Evolutionary conservation across 2,113 vertebrate species (phyloP), one percentile per base, ranked within the genome.

Genomic region (Gambusia holbrooki): DNA sequence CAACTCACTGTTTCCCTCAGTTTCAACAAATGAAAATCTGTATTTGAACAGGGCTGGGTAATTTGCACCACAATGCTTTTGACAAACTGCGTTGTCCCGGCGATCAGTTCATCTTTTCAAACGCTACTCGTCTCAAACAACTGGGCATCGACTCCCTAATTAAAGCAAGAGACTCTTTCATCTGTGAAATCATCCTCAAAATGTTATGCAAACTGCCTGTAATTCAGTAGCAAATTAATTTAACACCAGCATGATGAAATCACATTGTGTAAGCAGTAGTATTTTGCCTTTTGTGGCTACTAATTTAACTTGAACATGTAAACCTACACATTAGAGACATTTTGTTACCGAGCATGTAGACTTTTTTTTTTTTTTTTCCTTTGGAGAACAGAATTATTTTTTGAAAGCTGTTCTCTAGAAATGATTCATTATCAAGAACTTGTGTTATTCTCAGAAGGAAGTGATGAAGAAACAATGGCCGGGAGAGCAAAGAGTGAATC

Each of bases 381-480:
- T 32, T 27, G 22, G 22, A 30, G 66, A 33, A 9, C 12, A 51
- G 19, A 28, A 27, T 27, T 27, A 1, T 1, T 66, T 64, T 19
- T 64, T 19, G 19, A 30, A 27, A 8, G 5, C 19, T 76, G 17
- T 63, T 22, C 10, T 2, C 8, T 33, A 58, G 8, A 58, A 33
- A 14, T 42, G 66, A 62, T 63, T 51, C 9, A 42, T 71, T 12
- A 19, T 37, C 2, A 3, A 45, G 35, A 3, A 14, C 8, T 0
- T 1, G 0, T 69, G 60, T 70, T 68, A 4, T 58, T 71, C 64
- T 73, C 51, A 60, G 60, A 54, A 61, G 22, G 71, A 64, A 73
- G 8, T 27, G 42, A 73, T 22, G 0, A 45, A 64, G 37, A 58
- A 76, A 87, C 84, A 84, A 83, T 74, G 65, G 66, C 61, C 72